Percentiles rank a stretch among this genome's conserved stretches.
phyloP scores from a whole-genome alignment of 2,797 vertebrate genomes.

The Ataeniobius toweri region DNA sequence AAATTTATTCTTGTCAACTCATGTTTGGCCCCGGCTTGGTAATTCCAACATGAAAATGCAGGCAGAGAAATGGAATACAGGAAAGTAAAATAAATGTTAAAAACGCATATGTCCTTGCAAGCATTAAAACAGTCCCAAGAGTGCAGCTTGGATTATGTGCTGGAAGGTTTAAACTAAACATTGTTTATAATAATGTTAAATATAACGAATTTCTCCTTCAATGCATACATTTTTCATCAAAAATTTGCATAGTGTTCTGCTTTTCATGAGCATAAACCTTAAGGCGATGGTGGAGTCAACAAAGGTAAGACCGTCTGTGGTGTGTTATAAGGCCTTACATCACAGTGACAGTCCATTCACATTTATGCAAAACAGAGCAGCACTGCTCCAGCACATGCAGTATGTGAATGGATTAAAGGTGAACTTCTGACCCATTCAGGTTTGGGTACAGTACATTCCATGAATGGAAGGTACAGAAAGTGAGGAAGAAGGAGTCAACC shows the following conservation, averaged over 20 bases:
- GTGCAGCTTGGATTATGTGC: constrained; percentile 12
- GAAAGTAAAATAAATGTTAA: constrained; percentile 28
- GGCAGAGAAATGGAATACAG: neutral
- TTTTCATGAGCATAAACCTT: constrained; percentile 5
- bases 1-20: constrained; percentile 9
- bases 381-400: neutral
- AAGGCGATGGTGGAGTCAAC: neutral
- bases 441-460: constrained; percentile 36
- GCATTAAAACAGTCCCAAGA: constrained; percentile 8
- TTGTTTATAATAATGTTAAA: neutral
- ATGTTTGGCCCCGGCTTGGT: constrained; percentile 7
- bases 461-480: constrained; percentile 43
- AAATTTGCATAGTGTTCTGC: neutral
- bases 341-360: constrained; percentile 1
- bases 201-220: neutral
- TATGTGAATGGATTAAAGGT: constrained; percentile 31
- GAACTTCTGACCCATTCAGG: constrained; percentile 23
- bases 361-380: constrained; percentile 4
- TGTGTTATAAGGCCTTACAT: constrained; percentile 1
- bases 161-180: constrained; percentile 29
- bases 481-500: constrained; percentile 46
- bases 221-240: neutral
- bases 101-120: constrained; percentile 19
- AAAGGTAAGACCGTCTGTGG: neutral
- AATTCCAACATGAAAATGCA: constrained; percentile 22